Conservation (phyloP, 2,888 invertebrate genomes). For the Heteropelma amictum region DNA sequence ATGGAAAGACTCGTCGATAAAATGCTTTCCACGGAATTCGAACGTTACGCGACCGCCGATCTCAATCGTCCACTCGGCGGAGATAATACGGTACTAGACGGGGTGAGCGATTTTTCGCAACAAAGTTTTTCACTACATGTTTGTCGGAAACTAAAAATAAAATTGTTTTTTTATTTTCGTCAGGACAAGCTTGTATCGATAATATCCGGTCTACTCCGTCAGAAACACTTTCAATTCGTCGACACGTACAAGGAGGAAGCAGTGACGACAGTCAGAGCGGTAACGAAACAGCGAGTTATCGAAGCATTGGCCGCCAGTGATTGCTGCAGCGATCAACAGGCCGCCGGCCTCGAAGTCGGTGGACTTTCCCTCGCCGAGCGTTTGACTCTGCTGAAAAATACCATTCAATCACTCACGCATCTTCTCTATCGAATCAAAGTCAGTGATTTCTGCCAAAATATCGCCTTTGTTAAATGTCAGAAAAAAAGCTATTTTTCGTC, state of each 20-base stretch:
- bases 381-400: slow-evolving; percentile 79
- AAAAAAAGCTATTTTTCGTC: no score
- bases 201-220: slow-evolving; percentile 92
- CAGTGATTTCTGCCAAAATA: slow-evolving; percentile 53
- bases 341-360: slow-evolving; percentile 74
- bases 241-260: slow-evolving; percentile 93
- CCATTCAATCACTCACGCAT: slow-evolving; percentile 80
- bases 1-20: slow-evolving; percentile 97
- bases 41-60: slow-evolving; percentile 93
- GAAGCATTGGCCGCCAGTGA: slow-evolving; percentile 84
- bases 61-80: slow-evolving; percentile 88
- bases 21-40: slow-evolving; percentile 97
- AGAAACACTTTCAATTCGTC: slow-evolving; percentile 93
- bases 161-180: slow-evolving; percentile 51
- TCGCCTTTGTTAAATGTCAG: neutral
- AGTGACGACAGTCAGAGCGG: slow-evolving; percentile 91
- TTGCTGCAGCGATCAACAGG: slow-evolving; percentile 80
- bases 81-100: slow-evolving; percentile 83
- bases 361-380: slow-evolving; percentile 79
- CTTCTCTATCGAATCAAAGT: slow-evolving; percentile 81
- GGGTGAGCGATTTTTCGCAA: slow-evolving; percentile 70
- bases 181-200: slow-evolving; percentile 93
- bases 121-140: neutral
- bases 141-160: neutral
- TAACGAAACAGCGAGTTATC: slow-evolving; percentile 92